These are phyloP conservation scores for Trilocha varians DNA, from an alignment of 2,888 invertebrate genomes.

Conservation along the genomic window DNA sequence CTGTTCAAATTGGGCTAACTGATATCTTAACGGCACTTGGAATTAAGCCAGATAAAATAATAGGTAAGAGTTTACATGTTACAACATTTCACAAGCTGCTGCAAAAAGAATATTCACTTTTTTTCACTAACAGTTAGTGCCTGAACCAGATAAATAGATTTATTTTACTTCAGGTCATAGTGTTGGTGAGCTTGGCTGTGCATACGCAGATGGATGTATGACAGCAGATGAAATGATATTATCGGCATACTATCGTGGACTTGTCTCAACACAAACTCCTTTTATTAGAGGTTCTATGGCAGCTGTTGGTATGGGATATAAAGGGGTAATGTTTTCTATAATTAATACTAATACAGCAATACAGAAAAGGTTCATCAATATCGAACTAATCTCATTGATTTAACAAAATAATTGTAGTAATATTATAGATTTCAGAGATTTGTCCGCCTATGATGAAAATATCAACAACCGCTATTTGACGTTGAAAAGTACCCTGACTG, in stretches of 20 bases:
- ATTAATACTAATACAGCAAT: too few species aligned
- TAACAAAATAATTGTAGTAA: constrained; percentile 25
- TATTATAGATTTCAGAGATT: constrained; percentile 16
- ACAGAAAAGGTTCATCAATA: neutral
- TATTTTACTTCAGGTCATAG: constrained; percentile 79
- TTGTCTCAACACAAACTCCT: constrained; percentile 78
- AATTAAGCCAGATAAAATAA: constrained; percentile 17
- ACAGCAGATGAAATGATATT: constrained; percentile 88
- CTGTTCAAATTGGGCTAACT: constrained; percentile 65
- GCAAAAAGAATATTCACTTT: too few species aligned
- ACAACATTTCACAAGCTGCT: too few species aligned
- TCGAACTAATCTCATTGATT: too few species aligned
- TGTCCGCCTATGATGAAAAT: constrained; percentile 52
- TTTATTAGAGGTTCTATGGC: constrained; percentile 88
- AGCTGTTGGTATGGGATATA: constrained; percentile 79
- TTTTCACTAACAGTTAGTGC: too few species aligned
- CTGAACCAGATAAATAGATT: too few species aligned
- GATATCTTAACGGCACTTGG: constrained; percentile 26
- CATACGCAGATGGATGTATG: constrained; percentile 92
- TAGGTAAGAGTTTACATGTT: constrained; percentile 42
- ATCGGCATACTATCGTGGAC: constrained; percentile 85
- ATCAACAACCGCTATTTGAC: too few species aligned
- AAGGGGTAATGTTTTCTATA: constrained; percentile 34
- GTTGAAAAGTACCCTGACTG: too few species aligned
- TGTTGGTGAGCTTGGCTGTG: constrained; percentile 93